Percentiles rank a stretch among this genome's conserved stretches.
phyloP scores from a whole-genome alignment of 2,797 vertebrate genomes.

The Heterohyrax brucei region DNA sequence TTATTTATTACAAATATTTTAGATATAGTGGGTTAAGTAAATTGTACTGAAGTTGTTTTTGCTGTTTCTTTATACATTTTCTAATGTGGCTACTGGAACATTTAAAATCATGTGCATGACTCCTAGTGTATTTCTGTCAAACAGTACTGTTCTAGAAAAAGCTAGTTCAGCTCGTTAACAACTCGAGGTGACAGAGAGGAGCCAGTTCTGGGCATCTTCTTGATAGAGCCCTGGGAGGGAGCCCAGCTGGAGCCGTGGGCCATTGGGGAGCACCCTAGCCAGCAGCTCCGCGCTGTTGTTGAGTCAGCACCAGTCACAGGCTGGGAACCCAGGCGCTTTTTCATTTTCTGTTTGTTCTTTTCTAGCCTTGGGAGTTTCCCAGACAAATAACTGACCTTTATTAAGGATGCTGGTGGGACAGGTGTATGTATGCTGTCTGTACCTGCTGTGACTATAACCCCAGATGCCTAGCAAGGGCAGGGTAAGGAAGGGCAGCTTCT shows the following conservation, averaged over 20 bases:
- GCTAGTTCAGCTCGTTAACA: not conserved
- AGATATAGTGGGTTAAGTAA: not conserved
- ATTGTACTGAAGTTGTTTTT: slow-evolving; percentile 20
- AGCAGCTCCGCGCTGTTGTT: not conserved
- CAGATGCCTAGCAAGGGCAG: not conserved
- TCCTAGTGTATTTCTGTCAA: not conserved
- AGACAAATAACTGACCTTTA: not conserved
- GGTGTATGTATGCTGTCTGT: not conserved
- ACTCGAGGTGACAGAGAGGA: not conserved
- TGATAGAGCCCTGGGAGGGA: not conserved
- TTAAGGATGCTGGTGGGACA: not conserved
- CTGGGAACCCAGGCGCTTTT: not conserved
- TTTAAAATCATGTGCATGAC: not conserved
- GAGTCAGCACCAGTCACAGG: not conserved
- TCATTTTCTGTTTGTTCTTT: not conserved
- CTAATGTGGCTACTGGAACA: not conserved
- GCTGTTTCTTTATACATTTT: not conserved
- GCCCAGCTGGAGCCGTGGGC: not conserved
- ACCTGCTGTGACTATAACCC: not conserved
- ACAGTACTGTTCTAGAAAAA: not conserved
- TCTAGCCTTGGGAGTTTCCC: not conserved
- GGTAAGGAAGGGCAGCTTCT: not conserved
- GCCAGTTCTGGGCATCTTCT: not conserved
- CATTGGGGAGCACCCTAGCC: not conserved
- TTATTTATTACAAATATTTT: slow-evolving; percentile 29